Conservation (phyloP, 2,888 invertebrate species). For the Holacanthella duospinosa region DNA sequence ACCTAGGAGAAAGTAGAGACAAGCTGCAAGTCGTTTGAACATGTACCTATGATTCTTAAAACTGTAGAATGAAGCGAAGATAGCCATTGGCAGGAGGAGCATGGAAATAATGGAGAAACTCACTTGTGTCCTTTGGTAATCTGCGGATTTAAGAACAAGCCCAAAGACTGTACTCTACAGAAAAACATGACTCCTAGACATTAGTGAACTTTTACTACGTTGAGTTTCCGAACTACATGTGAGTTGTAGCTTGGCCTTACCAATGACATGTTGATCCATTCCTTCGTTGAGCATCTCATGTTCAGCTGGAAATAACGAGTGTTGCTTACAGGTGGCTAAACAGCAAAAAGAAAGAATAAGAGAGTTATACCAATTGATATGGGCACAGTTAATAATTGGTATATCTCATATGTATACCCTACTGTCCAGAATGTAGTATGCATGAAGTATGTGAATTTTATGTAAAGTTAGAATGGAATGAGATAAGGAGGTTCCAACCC, state of each 20-base stretch:
- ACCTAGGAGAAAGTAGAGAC: constrained; percentile 74
- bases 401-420: too few relatives aligned
- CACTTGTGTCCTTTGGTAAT: constrained; percentile 70
- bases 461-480: too few relatives aligned
- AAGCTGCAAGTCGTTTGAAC: constrained; percentile 75
- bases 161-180: too few relatives aligned
- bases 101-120: constrained; percentile 73
- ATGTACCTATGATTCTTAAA: constrained; percentile 74
- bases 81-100: constrained; percentile 68
- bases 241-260: constrained; percentile 42
- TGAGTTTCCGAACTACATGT: background rate
- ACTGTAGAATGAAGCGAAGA: constrained; percentile 70
- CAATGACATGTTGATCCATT: constrained; percentile 48
- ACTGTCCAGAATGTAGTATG: too few relatives aligned
- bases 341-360: too few relatives aligned
- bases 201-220: background rate
- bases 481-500: too few relatives aligned
- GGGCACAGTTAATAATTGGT: too few relatives aligned
- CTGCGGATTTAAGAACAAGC: too few relatives aligned
- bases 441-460: too few relatives aligned
- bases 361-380: too few relatives aligned
- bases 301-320: constrained; percentile 53
- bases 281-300: constrained; percentile 47
- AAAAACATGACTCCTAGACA: background rate
- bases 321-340: constrained; percentile 51